Percentiles rank a stretch among this genome's conserved stretches.
Evolutionary conservation across 2,797 vertebrate genomes (phyloP).

Genomic region (Periparus ater): DNA sequence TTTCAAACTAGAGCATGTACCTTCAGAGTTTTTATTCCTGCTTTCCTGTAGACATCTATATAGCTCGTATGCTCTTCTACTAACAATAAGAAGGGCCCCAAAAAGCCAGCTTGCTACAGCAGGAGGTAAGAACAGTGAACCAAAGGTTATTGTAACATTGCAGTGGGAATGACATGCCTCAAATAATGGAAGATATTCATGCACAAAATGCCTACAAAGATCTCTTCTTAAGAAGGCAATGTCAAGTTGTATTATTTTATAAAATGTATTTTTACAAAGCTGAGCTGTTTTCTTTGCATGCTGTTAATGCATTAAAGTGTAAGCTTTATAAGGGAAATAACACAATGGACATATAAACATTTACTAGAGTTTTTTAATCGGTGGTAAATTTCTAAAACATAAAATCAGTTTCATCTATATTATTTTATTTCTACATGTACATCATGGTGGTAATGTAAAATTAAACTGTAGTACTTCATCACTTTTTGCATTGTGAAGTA

Average conservation of each 20-base stretch:
- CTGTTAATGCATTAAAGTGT: not conserved
- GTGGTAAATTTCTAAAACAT: not conserved
- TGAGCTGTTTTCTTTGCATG: not conserved
- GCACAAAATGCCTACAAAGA: not conserved
- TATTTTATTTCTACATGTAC: not conserved
- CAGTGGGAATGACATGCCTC: not conserved
- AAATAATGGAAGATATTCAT: not conserved
- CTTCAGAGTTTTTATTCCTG: not conserved
- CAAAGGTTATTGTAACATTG: not conserved
- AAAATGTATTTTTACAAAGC: not conserved
- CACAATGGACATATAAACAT: not conserved
- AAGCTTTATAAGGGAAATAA: not conserved
- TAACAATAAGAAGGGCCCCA: not conserved
- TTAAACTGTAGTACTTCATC: not conserved
- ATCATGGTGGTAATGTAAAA: not conserved
- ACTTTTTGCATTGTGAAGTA: not conserved
- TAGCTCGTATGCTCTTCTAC: not conserved
- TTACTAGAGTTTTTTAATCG: not conserved
- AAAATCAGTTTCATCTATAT: not conserved
- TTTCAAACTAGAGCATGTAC: not conserved
- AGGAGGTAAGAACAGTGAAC: not conserved
- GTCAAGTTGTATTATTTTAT: not conserved
- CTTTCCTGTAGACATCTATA: not conserved
- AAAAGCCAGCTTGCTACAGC: not conserved
- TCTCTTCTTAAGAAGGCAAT: not conserved